Evolutionary conservation across 2,113 vertebrate genomes (phyloP).

Genomic region (Psephotus haematonotus): DNA sequence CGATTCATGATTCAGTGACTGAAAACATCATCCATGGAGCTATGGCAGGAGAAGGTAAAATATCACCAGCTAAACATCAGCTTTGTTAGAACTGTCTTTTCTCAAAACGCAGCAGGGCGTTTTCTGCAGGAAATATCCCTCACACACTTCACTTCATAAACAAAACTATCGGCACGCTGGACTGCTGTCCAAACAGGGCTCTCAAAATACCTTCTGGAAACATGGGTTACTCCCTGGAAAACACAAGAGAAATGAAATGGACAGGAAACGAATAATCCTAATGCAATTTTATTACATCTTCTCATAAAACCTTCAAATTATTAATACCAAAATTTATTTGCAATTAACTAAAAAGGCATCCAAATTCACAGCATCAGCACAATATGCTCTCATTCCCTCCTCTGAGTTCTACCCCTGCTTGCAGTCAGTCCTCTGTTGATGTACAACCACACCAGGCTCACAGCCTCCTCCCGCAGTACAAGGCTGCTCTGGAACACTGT

Average conservation of each 20-base stretch:
- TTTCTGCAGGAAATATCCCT: neutral
- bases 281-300: neutral
- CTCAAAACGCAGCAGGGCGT: neutral
- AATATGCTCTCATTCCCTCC: neutral
- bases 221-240: neutral
- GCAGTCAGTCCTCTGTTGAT: neutral
- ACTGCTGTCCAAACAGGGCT: neutral
- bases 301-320: neutral
- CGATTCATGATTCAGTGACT: neutral
- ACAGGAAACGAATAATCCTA: neutral
- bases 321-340: neutral
- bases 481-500: neutral
- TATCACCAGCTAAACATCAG: neutral
- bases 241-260: neutral
- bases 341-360: neutral
- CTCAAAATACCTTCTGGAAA: neutral
- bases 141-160: neutral
- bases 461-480: neutral
- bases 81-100: neutral
- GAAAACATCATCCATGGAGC: neutral
- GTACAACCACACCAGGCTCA: fast-evolving
- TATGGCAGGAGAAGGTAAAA: neutral
- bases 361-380: neutral
- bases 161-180: neutral
- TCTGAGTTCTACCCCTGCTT: neutral